Percentiles rank a stretch among this genome's conserved stretches.
Conservation (phyloP, 1,140 invertebrate genomes). For the Uloborus diversus region DNA sequence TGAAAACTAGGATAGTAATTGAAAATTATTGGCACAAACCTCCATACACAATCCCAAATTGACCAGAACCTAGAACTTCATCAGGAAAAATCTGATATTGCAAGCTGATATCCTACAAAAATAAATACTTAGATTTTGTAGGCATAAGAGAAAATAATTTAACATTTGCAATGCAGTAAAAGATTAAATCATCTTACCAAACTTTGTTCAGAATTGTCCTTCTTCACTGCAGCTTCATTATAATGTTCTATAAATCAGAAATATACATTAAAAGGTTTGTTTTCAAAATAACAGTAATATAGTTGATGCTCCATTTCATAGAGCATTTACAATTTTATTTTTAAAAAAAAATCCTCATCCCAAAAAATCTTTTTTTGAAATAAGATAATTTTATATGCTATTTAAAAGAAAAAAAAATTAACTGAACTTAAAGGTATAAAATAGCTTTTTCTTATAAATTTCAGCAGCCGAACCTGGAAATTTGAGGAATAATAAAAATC, state of each 20-base stretch:
- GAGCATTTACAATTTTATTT: too few relatives aligned
- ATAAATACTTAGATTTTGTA: not conserved
- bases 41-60: slow-evolving; percentile 98
- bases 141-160: not conserved
- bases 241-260: slow-evolving; percentile 2
- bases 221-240: slow-evolving; percentile 5
- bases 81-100: slow-evolving; percentile 96
- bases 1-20: too few relatives aligned
- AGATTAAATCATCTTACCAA: slow-evolving; percentile 28
- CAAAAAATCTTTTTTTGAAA: too few relatives aligned
- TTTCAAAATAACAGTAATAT: too few relatives aligned
- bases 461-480: too few relatives aligned
- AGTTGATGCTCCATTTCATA: too few relatives aligned
- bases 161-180: not conserved
- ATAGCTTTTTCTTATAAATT: too few relatives aligned
- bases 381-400: too few relatives aligned
- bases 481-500: too few relatives aligned
- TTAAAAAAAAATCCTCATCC: too few relatives aligned
- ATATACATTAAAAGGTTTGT: not conserved
- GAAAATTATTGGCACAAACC: slow-evolving; percentile 67
- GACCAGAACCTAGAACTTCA: slow-evolving; percentile 95
- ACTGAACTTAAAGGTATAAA: too few relatives aligned
- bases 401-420: too few relatives aligned
- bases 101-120: slow-evolving; percentile 78
- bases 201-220: slow-evolving; percentile 48